phyloP scores from a whole-genome alignment of 2,113 vertebrate species.

The Aldabrachelys gigantea region DNA sequence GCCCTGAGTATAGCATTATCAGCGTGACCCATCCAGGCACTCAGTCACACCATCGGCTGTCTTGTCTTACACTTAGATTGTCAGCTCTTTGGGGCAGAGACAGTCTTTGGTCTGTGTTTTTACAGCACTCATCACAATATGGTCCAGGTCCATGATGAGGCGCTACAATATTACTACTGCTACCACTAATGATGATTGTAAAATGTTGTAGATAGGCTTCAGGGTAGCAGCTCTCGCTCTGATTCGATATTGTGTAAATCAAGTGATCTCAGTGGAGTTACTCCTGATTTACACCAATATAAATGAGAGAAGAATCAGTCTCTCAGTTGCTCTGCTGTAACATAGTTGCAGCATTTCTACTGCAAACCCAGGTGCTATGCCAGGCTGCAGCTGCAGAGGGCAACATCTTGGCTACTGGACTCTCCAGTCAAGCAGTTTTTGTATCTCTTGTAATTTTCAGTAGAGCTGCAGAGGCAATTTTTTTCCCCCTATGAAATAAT shows the following conservation, averaged over 20 bases:
- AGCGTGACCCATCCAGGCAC: not conserved
- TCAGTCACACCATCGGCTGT: not conserved
- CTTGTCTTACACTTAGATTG: not conserved
- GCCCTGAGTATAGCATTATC: not conserved
- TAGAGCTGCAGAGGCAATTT: not conserved
- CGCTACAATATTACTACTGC: not conserved
- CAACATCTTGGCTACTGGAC: not conserved
- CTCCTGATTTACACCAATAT: not conserved
- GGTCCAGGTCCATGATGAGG: not conserved
- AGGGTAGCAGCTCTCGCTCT: not conserved
- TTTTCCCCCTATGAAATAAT: not conserved
- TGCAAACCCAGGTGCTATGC: not conserved
- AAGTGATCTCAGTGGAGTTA: not conserved
- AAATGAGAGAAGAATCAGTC: not conserved
- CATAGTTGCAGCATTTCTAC: not conserved
- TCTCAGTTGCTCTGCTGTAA: not conserved
- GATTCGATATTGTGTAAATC: not conserved
- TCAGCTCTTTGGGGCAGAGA: not conserved
- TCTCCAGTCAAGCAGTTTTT: not conserved
- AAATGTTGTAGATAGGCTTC: not conserved
- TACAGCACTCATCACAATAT: not conserved
- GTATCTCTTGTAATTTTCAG: not conserved
- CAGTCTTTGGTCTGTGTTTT: not conserved
- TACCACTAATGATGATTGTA: not conserved
- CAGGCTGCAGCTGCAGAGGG: not conserved